Evolutionary conservation across 2,113 vertebrate genomes (phyloP), one percentile per base, ranked within the genome.

Genomic region (Pteropus alecto): DNA sequence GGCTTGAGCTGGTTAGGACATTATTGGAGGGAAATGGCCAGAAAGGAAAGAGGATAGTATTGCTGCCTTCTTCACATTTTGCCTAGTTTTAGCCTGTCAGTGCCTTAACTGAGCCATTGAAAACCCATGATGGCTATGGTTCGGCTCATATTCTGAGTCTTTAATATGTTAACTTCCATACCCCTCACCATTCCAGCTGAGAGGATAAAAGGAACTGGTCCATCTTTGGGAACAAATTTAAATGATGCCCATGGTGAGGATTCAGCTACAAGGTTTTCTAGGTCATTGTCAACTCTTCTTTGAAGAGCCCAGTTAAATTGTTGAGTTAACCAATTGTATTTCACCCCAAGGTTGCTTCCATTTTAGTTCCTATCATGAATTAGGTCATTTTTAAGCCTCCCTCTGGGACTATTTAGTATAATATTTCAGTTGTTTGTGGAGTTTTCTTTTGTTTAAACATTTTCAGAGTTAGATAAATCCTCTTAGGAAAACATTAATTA

Each of bases 401-500:
- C 21, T 8, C 63, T 95, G 35, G 38, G 24, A 87, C 78, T 87
- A 51, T 35, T 95, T 74, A 92, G 61, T 19, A 86, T 83, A 88
- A 2, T 71, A 94, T 94, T 84, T 85, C 22, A 88, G n/a, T 60
- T 35, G 7, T 87, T 82, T 68, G 48, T 56, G 43, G 43, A 13
- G 21, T 81, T 97, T 71, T 83, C 84, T 84, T 92, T 93, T 86
- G 56, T 77, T 84, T 95, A 88, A 92, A 79, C 33, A 89, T 92
- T 92, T 95, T 68, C 58, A 88, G 77, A 94, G 41, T 67, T 70
- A 78, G 90, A 84, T 48, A 78, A 88, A 93, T 92, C 41, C 76
- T 96, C 76, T 90, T 95, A 87, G 51, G 51, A 89, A 93, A 95
- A 48, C 58, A 93, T 95, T 93, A 94, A 94, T 96, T 97, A 85